Percentiles rank a stretch among this genome's conserved stretches.
Conservation (phyloP, 1,140 invertebrate genomes). For the Papilio glaucus region DNA sequence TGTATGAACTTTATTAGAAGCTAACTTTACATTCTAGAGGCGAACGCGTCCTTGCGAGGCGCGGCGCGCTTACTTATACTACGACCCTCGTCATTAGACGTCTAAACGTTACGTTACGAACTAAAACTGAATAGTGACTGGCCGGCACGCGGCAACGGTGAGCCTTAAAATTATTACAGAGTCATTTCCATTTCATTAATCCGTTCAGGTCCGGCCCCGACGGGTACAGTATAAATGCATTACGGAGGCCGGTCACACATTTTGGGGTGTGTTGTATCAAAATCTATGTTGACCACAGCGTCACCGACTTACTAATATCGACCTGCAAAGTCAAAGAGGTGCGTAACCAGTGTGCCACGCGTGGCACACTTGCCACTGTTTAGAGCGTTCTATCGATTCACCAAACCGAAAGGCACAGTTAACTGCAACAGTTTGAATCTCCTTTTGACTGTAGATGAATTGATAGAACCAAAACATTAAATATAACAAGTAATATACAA, state of each 20-base stretch:
- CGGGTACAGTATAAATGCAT: constrained; percentile 78
- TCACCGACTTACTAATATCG: constrained; percentile 81
- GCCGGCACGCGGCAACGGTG: constrained; percentile 34
- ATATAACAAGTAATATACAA: constrained; percentile 18
- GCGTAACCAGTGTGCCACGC: constrained; percentile 69
- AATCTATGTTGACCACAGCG: constrained; percentile 70
- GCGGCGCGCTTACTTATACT: constrained; percentile 69
- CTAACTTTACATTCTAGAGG: constrained; percentile 77
- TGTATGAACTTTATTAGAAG: constrained; percentile 78
- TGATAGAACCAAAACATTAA: constrained; percentile 35
- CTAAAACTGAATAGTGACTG: constrained; percentile 43
- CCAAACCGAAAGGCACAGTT: constrained; percentile 34
- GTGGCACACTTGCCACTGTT: constrained; percentile 22
- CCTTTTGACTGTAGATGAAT: constrained; percentile 39
- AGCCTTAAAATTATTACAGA: constrained; percentile 51
- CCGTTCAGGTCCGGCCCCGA: constrained; percentile 50
- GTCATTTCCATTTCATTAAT: constrained; percentile 41
- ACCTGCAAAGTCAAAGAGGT: constrained; percentile 83
- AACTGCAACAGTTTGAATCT: constrained; percentile 29
- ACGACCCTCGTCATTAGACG: constrained; percentile 58
- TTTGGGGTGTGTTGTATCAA: constrained; percentile 68
- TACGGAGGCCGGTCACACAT: constrained; percentile 62
- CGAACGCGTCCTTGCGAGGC: constrained; percentile 52
- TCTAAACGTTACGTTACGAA: constrained; percentile 54
- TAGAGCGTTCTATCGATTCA: constrained; percentile 46